Conservation (phyloP, 1,140 invertebrate genomes). For the Drosophila triauraria region DNA sequence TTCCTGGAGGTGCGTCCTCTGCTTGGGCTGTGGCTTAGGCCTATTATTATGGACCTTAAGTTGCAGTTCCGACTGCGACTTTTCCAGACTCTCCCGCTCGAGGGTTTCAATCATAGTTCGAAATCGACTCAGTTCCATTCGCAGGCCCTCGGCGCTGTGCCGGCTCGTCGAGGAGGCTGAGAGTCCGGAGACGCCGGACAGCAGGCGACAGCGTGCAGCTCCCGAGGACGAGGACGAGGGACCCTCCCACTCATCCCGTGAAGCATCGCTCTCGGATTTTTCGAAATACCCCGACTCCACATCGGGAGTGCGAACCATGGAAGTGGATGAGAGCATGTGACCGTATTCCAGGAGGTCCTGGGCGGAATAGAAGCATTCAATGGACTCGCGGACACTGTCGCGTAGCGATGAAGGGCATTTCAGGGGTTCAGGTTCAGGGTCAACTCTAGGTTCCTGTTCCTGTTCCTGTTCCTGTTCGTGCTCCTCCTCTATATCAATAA, state of each 20-base stretch:
- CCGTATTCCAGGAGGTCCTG: conserved; percentile 80
- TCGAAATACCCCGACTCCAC: conserved; percentile 80
- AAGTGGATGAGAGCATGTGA: conserved; percentile 54
- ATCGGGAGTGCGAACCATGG: conserved; percentile 71
- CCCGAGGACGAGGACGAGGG: conserved; percentile 23
- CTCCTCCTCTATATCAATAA: conserved; percentile 3
- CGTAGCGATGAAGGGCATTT: conserved; percentile 46
- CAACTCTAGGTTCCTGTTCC: conserved; percentile 2
- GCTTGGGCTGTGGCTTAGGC: conserved; percentile 23
- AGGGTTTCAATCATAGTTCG: conserved; percentile 72
- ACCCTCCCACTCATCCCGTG: conserved; percentile 65
- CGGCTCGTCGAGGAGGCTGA: conserved; percentile 38
- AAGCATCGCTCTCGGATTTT: conserved; percentile 73
- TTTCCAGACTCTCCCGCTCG: conserved; percentile 53
- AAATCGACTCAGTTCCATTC: conserved; percentile 71
- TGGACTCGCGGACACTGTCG: conserved; percentile 74
- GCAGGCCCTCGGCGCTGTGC: conserved; percentile 67
- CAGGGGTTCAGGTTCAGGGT: conserved; percentile 9
- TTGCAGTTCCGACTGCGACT: conserved; percentile 42
- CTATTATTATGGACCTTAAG: not conserved
- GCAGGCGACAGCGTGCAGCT: conserved; percentile 29
- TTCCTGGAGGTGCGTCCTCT: conserved; percentile 23
- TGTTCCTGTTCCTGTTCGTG: not conserved
- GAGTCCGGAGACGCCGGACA: conserved; percentile 28
- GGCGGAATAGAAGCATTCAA: conserved; percentile 78